Base-by-base conservation (phyloP, 2,888 invertebrate genomes). In the Epistrophella euchroma region DNA sequence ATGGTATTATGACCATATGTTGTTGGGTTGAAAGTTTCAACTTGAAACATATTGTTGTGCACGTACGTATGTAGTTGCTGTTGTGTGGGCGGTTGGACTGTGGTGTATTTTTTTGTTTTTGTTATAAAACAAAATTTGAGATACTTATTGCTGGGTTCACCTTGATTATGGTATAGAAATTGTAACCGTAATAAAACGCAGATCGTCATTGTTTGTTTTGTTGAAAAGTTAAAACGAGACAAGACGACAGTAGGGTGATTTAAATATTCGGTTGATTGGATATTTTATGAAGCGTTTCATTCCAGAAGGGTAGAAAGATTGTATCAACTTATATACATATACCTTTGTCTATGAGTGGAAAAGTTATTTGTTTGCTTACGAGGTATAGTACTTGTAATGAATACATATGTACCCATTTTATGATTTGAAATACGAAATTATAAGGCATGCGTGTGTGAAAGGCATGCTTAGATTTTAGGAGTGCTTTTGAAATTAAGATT, bases 221-320 rank as follows among this genome's bases (percentile, higher is more conserved):
- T 64, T 66, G 47, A 15, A 25, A 52, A n/a, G 15, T 37, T 19
- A 60, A 40, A 68, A 13, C 11, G 25, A 52, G 45, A 58, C 66
- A 62, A 28, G 50, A 56, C 28, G n/a, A 32, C 28, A 32, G 45
- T 55, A 22, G 45, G 66, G 66, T 43, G 50, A 66, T 66, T 47
- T 58, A 55, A 17, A 35, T 85, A 50, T 77, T 76, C 62, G 73
- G 72, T 80, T 80, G 85, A 85, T 85, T 77, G 80, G 73, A 13
- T 73, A 35, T 72, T 68, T 56, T 64, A 43, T 77, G 56, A 72
- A 85, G 85, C 76, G 72, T 64, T 75, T 17, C 43, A 73, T 77
- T 70, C 22, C 6, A 43, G 19, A 35, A 70, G 56, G 56, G 58
- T 52, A 58, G n/a, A 73, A 55, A 56, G 19, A 55, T 43, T 55